Evolutionary conservation across 92 coral and sea anemone genomes (phyloP), one percentile per base, ranked within the genome.

Genomic region (Umimayanthus chanpuru): DNA sequence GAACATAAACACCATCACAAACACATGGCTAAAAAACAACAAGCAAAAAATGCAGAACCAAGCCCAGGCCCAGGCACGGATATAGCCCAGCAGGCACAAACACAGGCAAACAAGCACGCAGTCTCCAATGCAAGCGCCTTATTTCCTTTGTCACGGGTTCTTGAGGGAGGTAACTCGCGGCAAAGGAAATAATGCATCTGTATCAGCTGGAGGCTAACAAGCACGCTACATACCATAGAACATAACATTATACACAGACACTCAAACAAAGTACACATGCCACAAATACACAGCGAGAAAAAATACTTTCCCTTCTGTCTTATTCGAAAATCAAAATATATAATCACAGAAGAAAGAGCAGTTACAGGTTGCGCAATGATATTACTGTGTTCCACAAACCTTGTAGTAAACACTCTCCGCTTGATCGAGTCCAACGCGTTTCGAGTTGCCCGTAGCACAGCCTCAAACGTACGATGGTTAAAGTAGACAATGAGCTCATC

Each of bases 391-490:
- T 80, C 6, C 4, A 53, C 44, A 53, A 28, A 95, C 98, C 96
- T 93, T 21, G 92, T 88, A 47, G 96, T 93, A 77, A 95, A 95
- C 41, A 95, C 89, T 67, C 98, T 89, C 74, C 98, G 92, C 71
- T 95, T 95, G 88, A 95, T 92, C 4, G 94, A 94, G 81, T 95
- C 98, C 80, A 95, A 73, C n/a, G 98, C 94, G 81, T 92, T 95
- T 85, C 94, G 85, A 38, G 93, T 93, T 30, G 98, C 93, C 21
- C 94, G 96, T 25, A 95, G 81, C 83, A 95, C 88, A 10, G 98
- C 98, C 88, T 95, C 96, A 28, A 95, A 95, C 11, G 91, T 95
- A 71, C 96, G 96, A 9, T 95, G 98, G 88, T 95, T 95, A 50
- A 95, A 95, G 87, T 88, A 91, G 79, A 95, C 50, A 53, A 95